Base-by-base conservation (phyloP, 23 tunicate species). In the Styela clava region DNA sequence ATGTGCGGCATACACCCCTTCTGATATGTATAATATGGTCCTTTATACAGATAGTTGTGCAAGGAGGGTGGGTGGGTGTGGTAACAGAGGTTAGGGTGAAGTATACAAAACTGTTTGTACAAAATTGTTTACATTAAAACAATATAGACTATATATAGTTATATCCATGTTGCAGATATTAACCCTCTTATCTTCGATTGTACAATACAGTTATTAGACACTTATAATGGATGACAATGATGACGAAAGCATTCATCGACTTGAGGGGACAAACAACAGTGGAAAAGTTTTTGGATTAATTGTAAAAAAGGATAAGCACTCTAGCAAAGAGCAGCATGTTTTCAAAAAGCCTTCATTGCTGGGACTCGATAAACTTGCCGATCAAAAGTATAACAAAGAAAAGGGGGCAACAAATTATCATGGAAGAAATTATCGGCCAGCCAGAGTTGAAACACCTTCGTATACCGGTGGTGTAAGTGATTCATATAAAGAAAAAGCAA, bases 401-500 rank as follows among this genome's bases (percentile, higher is more conserved):
- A 35, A 79, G 62, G 79, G 79, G 26, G 26, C 69, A 52, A 78
- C 52, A 62, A 68, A 69, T 35, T 26, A 78, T 22, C 2, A 24
- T 35, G 86, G 34, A 27, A 88, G 98, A 69, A 83, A 93, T 37
- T 91, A 91, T 67, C 96, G 99, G 5, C 88, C 82, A 27, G 85
- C 87, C 1, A 86, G 99, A 0, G 35, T 96, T 0, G 99, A 96
- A 64, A 96, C 99, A 18, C 99, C 99, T 28, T 74, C 95, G 1
- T 82, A 91, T 65, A 88, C 94, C 12, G 97, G 97, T 18, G 99
- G 99, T 28, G 99, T 96, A 0, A 96, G 97, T 79, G 84, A 81
- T 20, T 71, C 84, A 16, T 96, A 87, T 74, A 68, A 87, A 44
- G 99, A 91, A 24, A 79, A 68, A 68, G 74, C 78, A 52, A 61